These are phyloP conservation scores for Pseudomyrmex cubaensis DNA, from an alignment of 1,140 invertebrate genomes.

Conservation along the genomic window DNA sequence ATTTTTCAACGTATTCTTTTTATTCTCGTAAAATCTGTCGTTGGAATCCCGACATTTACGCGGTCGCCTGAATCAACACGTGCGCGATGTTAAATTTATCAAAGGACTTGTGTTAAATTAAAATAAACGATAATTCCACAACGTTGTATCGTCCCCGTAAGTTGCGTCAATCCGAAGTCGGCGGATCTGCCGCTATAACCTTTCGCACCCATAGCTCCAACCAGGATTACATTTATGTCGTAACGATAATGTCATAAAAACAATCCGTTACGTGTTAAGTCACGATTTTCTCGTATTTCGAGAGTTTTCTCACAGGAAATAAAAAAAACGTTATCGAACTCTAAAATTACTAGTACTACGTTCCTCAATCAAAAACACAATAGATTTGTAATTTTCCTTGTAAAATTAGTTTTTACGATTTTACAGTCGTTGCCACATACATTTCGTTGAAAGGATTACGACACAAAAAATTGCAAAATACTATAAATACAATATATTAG, in stretches of 20 bases:
- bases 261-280: constrained; percentile 22
- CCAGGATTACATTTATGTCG: constrained; percentile 20
- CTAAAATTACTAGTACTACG: neutral
- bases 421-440: neutral
- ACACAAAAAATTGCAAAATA: neutral
- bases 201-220: constrained; percentile 10
- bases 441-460: neutral
- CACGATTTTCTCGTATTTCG: constrained; percentile 4
- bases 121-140: constrained; percentile 16
- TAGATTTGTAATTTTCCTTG: neutral
- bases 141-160: neutral
- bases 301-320: neutral
- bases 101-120: neutral
- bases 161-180: constrained; percentile 38
- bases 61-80: neutral
- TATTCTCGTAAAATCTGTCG: neutral
- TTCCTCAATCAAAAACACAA: neutral
- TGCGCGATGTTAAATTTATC: neutral
- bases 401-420: too few species aligned
- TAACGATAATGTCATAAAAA: constrained; percentile 42
- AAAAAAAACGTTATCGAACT: neutral
- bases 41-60: neutral
- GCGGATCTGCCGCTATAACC: constrained; percentile 8
- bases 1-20: neutral
- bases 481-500: neutral